Evolutionary conservation across 2,888 invertebrate species (phyloP).

Genomic region (Monopis laevigella): DNA sequence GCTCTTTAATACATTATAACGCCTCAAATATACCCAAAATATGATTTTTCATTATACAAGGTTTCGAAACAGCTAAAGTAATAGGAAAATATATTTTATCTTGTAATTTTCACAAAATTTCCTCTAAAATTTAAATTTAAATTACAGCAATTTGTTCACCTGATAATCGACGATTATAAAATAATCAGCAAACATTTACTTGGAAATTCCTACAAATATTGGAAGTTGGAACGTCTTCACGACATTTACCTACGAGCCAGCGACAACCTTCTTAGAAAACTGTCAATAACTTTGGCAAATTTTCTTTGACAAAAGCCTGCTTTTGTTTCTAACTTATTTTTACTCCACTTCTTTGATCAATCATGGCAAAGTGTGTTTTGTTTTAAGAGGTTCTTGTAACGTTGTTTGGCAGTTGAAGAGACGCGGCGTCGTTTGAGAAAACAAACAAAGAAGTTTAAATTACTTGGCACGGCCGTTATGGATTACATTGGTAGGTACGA

Average conservation of each 20-base stretch:
- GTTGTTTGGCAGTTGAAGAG: slow-evolving; percentile 48
- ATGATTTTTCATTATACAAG: no score
- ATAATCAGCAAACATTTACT: slow-evolving; percentile 19
- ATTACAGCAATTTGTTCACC: no score
- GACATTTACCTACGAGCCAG: background rate
- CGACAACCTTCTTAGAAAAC: slow-evolving; percentile 2
- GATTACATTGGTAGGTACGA: background rate
- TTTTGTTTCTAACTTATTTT: slow-evolving; percentile 41
- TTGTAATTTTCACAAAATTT: no score
- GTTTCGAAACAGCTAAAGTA: no score
- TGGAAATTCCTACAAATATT: slow-evolving; percentile 4
- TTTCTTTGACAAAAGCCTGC: slow-evolving; percentile 31
- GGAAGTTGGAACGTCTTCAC: background rate
- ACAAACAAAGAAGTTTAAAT: slow-evolving; percentile 39
- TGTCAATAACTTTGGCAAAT: slow-evolving; percentile 20
- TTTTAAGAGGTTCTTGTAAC: slow-evolving; percentile 42
- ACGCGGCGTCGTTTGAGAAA: slow-evolving; percentile 38
- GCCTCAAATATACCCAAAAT: no score
- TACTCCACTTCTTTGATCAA: slow-evolving; percentile 55
- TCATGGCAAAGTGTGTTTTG: slow-evolving; percentile 61
- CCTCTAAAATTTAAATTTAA: no score
- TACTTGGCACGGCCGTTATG: slow-evolving; percentile 23
- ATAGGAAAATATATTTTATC: no score
- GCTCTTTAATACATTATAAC: no score
- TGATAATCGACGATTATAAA: no score